phyloP scores from a whole-genome alignment of 2,797 vertebrate genomes.

The Malacoctenus gilli region DNA sequence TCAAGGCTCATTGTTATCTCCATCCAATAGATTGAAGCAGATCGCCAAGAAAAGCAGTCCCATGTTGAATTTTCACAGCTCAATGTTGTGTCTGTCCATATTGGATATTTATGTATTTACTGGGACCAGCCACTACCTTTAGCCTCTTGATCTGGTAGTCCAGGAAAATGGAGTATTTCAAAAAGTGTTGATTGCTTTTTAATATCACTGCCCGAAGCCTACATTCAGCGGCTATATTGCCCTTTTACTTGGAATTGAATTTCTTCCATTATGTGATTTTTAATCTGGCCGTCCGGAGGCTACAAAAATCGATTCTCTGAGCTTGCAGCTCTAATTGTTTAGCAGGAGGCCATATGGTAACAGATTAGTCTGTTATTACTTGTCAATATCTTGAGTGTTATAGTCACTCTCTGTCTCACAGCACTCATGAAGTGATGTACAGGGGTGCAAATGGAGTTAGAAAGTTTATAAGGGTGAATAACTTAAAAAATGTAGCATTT shows the following conservation, averaged over 20 bases:
- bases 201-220: conserved; percentile 73
- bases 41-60: too few relatives aligned
- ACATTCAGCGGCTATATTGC: conserved; percentile 76
- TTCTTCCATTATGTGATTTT: conserved; percentile 79
- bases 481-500: background rate
- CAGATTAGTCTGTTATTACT: conserved; percentile 52
- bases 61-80: background rate
- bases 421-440: background rate
- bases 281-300: conserved; percentile 72
- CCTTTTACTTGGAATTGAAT: conserved; percentile 82
- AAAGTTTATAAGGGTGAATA: background rate
- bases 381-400: conserved; percentile 34
- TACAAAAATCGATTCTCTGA: conserved; percentile 67
- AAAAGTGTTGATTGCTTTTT: conserved; percentile 81
- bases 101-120: conserved; percentile 2
- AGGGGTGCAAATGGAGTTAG: conserved; percentile 2
- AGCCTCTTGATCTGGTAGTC: conserved; percentile 51
- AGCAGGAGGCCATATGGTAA: conserved; percentile 53
- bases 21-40: too few relatives aligned
- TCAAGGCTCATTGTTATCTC: too few relatives aligned
- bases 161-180: conserved; percentile 64
- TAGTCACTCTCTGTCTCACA: conserved; percentile 20
- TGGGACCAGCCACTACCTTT: conserved; percentile 19
- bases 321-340: conserved; percentile 68
- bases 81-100: conserved; percentile 12